Evolutionary conservation across 2,113 vertebrate species (phyloP).

Genomic region (Neogobius melanostomus): DNA sequence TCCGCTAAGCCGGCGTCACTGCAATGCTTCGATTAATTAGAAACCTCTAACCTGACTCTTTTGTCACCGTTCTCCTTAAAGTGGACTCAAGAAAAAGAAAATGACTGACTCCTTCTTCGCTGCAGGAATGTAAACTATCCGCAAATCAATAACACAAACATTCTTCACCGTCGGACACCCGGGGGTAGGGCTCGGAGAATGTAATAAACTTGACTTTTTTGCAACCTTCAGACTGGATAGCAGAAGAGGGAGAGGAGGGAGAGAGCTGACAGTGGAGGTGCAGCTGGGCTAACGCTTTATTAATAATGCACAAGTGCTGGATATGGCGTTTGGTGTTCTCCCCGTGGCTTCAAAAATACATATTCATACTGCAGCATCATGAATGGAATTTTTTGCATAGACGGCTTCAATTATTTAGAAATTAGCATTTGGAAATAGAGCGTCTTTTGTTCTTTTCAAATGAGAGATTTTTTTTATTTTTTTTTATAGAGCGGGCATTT

Average conservation of each 20-base stretch:
- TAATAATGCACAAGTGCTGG: slow-evolving; percentile 73
- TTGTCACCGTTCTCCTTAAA: not conserved
- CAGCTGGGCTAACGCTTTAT: slow-evolving; percentile 72
- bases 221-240: slow-evolving; percentile 13
- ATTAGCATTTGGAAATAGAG: too few species aligned
- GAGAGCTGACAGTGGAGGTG: slow-evolving; percentile 53
- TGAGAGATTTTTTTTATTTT: too few species aligned
- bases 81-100: not conserved
- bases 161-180: slow-evolving; percentile 24
- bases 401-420: not conserved
- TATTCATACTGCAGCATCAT: slow-evolving; percentile 32
- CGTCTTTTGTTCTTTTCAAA: too few species aligned
- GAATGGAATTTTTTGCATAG: not conserved
- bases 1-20: not conserved
- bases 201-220: not conserved
- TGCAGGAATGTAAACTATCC: slow-evolving; percentile 35
- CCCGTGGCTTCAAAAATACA: slow-evolving; percentile 21
- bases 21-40: not conserved
- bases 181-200: not conserved
- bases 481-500: too few species aligned
- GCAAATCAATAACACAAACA: slow-evolving; percentile 44
- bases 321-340: slow-evolving; percentile 59
- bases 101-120: not conserved
- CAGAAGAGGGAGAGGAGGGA: slow-evolving; percentile 35
- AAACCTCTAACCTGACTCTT: not conserved